A percentile compares a stretch with the other conserved stretches of the same genome.
Conservation (phyloP, 23 tunicate genomes). For the Oikopleura dioica region DNA sequence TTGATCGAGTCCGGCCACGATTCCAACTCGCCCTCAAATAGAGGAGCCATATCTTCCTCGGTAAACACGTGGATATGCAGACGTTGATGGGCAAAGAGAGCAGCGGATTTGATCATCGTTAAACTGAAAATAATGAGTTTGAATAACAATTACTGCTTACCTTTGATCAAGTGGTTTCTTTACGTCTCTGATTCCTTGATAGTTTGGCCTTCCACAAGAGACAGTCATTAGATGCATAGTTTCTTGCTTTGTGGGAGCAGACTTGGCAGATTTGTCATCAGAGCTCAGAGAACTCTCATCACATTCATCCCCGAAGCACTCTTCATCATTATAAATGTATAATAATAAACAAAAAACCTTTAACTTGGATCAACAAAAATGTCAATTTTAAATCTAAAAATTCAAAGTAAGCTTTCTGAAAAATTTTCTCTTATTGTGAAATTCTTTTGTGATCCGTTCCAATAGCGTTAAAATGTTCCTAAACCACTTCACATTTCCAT, state of each 20-base stretch:
- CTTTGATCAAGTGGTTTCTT: slow-evolving; percentile 47
- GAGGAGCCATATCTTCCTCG: slow-evolving; percentile 56
- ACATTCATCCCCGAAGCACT: neutral
- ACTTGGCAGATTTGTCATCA: neutral
- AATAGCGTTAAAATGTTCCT: neutral
- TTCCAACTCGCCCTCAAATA: slow-evolving; percentile 39
- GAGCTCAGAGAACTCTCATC: neutral
- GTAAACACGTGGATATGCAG: slow-evolving; percentile 72
- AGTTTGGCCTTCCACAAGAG: slow-evolving; percentile 43
- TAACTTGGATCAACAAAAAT: no score
- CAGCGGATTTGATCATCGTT: slow-evolving; percentile 93
- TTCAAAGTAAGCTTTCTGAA: no score
- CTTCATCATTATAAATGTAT: neutral
- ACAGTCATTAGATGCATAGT: slow-evolving; percentile 45
- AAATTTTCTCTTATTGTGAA: no score
- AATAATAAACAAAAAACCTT: neutral
- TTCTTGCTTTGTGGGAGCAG: slow-evolving; percentile 13
- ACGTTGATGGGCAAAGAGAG: slow-evolving; percentile 25
- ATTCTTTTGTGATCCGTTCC: no score
- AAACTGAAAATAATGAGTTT: no score
- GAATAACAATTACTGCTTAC: no score
- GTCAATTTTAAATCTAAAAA: no score
- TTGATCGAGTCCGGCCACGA: slow-evolving; percentile 36
- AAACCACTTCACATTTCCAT: neutral
- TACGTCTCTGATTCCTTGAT: slow-evolving; percentile 32